Conservation (phyloP, 1,140 invertebrate genomes). For the Steinernema khuongi region DNA sequence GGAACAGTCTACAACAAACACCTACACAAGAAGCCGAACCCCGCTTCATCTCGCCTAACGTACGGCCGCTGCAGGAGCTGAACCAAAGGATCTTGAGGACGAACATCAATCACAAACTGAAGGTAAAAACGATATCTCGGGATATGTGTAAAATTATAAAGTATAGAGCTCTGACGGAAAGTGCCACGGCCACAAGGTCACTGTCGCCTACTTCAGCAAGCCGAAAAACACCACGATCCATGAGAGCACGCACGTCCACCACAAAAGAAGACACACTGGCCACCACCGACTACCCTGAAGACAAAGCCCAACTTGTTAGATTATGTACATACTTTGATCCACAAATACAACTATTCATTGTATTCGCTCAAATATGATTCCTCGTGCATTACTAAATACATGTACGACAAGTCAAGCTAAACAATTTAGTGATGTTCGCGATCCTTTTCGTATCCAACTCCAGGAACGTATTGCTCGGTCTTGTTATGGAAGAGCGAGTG, state of each 20-base stretch:
- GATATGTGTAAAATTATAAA: neutral
- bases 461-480: slow-evolving; percentile 38
- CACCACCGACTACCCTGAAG: neutral
- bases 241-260: neutral
- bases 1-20: slow-evolving; percentile 77
- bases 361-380: slow-evolving; percentile 14
- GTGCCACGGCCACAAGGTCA: neutral
- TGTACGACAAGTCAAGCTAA: neutral
- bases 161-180: neutral
- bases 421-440: slow-evolving; percentile 28
- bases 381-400: slow-evolving; percentile 2
- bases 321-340: neutral
- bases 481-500: slow-evolving; percentile 45
- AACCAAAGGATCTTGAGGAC: slow-evolving; percentile 84
- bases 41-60: slow-evolving; percentile 80
- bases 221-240: neutral
- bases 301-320: neutral
- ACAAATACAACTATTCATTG: neutral
- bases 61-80: slow-evolving; percentile 77
- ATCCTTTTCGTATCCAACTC: slow-evolving; percentile 40
- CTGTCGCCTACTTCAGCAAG: slow-evolving; percentile 3
- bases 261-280: neutral
- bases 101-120: slow-evolving; percentile 84
- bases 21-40: slow-evolving; percentile 76
- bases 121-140: slow-evolving; percentile 22